Percentiles rank a stretch among this genome's conserved stretches.
phyloP scores from a whole-genome alignment of 2,113 vertebrate genomes.

The Alaudala cheleensis region DNA sequence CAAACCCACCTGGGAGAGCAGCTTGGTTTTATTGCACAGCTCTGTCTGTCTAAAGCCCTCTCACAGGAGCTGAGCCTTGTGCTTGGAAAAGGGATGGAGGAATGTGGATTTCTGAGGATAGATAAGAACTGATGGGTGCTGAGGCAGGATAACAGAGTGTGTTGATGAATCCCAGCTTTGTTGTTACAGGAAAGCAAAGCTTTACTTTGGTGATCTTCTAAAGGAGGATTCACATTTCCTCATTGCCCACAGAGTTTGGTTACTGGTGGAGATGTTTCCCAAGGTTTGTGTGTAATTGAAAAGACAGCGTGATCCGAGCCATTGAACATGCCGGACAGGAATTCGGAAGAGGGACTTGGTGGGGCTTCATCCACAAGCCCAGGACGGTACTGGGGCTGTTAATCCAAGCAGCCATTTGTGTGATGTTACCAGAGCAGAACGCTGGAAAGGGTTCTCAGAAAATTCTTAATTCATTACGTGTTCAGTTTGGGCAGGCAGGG shows the following conservation, averaged over 20 bases:
- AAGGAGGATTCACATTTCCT: not conserved
- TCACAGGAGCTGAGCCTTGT: not conserved
- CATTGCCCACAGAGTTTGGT: not conserved
- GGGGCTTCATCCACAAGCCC: not conserved
- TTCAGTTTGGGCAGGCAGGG: not conserved
- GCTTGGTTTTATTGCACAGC: slow-evolving; percentile 30
- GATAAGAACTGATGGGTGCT: not conserved
- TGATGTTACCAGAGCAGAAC: not conserved
- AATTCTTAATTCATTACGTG: not conserved
- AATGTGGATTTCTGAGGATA: not conserved
- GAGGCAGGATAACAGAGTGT: not conserved
- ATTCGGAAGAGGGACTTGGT: not conserved
- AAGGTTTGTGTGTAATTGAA: slow-evolving; percentile 1
- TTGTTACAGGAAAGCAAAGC: not conserved
- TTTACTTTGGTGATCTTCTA: not conserved
- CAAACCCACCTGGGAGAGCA: slow-evolving; percentile 14
- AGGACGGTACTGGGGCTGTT: not conserved
- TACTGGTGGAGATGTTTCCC: not conserved
- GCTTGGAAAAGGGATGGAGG: not conserved
- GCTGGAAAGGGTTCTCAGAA: not conserved
- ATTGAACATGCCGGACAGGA: not conserved
- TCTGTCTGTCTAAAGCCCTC: not conserved
- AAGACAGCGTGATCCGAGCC: not conserved
- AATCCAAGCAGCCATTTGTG: not conserved
- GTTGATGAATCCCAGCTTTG: not conserved